Evolutionary conservation across 2,113 vertebrate genomes (phyloP).

Genomic region (Hippoglossus stenolepis): DNA sequence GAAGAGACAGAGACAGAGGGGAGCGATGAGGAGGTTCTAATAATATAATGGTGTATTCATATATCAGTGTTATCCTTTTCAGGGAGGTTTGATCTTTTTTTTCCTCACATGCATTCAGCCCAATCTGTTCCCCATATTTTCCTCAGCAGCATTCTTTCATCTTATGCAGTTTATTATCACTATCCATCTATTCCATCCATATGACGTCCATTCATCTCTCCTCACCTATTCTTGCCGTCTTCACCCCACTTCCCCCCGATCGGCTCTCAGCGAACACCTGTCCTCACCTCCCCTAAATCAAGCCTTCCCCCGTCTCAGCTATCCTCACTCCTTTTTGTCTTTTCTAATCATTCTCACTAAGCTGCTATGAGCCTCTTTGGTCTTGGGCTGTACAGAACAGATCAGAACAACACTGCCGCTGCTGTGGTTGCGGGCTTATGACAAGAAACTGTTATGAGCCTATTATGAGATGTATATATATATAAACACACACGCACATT

Average conservation of each 20-base stretch:
- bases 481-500: not conserved
- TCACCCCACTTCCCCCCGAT: constrained; percentile 45
- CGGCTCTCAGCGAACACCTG: constrained; percentile 41
- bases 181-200: constrained; percentile 36
- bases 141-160: constrained; percentile 30
- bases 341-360: not conserved
- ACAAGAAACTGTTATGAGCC: constrained; percentile 17
- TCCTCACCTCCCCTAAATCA: constrained; percentile 13
- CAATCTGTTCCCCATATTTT: constrained; percentile 49
- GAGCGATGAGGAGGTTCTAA: constrained; percentile 65
- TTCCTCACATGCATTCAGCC: constrained; percentile 24
- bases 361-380: not conserved
- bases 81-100: constrained; percentile 49
- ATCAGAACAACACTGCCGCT: constrained; percentile 11
- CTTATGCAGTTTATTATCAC: constrained; percentile 57
- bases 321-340: not conserved
- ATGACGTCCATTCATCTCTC: constrained; percentile 55
- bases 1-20: constrained; percentile 42
- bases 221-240: constrained; percentile 49
- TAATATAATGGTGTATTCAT: constrained; percentile 57
- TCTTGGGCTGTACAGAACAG: constrained; percentile 20
- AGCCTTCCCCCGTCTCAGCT: constrained; percentile 5
- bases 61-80: constrained; percentile 59
- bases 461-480: constrained; percentile 17
- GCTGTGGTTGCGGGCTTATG: constrained; percentile 22